These are phyloP conservation scores for Pampus argenteus DNA, from an alignment of 2,797 vertebrate species.

Conservation along the genomic window DNA sequence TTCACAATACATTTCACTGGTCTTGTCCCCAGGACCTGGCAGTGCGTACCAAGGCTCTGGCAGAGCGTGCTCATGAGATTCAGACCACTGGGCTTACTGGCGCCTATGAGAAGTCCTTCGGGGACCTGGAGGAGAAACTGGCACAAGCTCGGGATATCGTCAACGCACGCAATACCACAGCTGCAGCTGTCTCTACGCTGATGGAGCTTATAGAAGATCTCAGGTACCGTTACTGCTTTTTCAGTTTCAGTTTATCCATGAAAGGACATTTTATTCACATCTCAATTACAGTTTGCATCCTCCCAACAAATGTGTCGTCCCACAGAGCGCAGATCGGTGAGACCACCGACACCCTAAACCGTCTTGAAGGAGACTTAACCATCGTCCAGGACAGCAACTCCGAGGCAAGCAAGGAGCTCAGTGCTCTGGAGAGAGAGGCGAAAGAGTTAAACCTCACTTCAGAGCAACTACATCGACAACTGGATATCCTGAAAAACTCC, in stretches of 20 bases:
- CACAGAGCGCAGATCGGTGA: slow-evolving; percentile 90
- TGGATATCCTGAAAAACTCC: slow-evolving; percentile 94
- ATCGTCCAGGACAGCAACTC: slow-evolving; percentile 92
- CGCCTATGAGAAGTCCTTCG: slow-evolving; percentile 89
- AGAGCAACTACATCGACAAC: slow-evolving; percentile 86
- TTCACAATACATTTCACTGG: neutral
- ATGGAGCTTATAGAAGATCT: slow-evolving; percentile 91
- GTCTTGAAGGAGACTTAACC: slow-evolving; percentile 90
- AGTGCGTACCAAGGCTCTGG: slow-evolving; percentile 85
- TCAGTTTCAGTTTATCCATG: neutral
- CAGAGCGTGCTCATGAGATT: slow-evolving; percentile 86
- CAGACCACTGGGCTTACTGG: slow-evolving; percentile 91
- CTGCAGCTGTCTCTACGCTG: slow-evolving; percentile 83
- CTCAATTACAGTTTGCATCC: neutral
- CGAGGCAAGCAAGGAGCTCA: slow-evolving; percentile 91
- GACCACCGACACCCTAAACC: slow-evolving; percentile 90
- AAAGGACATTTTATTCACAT: neutral
- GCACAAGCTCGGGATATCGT: slow-evolving; percentile 87
- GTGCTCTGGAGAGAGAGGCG: slow-evolving; percentile 88
- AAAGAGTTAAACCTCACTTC: slow-evolving; percentile 91
- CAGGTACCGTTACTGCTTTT: slow-evolving; percentile 66
- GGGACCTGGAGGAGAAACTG: slow-evolving; percentile 89
- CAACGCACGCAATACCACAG: slow-evolving; percentile 89
- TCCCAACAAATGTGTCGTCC: neutral
- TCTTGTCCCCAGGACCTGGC: slow-evolving; percentile 85